Percentiles rank a stretch among this genome's conserved stretches.
Conservation (phyloP, 2,888 invertebrate species). For the Caenorhabditis sp. region DNA sequence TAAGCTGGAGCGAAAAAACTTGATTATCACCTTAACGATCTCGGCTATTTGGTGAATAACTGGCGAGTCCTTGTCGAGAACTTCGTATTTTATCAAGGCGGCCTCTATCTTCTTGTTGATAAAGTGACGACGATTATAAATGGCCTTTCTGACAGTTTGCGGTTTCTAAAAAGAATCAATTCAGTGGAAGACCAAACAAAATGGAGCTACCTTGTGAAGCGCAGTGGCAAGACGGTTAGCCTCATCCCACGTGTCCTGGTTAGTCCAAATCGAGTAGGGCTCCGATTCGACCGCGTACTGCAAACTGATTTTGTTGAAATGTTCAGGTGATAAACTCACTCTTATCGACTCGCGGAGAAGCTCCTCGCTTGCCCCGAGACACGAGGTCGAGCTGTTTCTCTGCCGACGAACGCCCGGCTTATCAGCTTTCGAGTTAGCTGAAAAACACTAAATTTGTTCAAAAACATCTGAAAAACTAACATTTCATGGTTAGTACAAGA, state of each 20-base stretch:
- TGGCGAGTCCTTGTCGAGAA: constrained; percentile 18
- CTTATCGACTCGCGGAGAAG: constrained; percentile 40
- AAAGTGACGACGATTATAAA: constrained; percentile 37
- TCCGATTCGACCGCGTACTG: constrained; percentile 19
- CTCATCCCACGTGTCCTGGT: constrained; percentile 29
- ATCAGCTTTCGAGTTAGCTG: background rate
- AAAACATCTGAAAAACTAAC: background rate
- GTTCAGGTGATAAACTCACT: constrained; percentile 2
- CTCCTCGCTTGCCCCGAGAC: constrained; percentile 2
- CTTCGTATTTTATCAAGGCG: constrained; percentile 12
- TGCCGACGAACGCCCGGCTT: background rate
- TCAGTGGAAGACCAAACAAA: background rate
- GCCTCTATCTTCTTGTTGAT: constrained; percentile 31
- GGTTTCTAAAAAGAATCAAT: constrained; percentile 24
- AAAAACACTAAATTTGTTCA: background rate
- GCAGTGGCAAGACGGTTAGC: constrained; percentile 16
- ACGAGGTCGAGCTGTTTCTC: constrained; percentile 14
- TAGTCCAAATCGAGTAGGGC: constrained; percentile 15
- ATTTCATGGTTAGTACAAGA: background rate
- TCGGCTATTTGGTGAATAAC: constrained; percentile 24
- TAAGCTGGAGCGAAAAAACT: background rate
- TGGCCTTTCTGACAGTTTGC: constrained; percentile 26
- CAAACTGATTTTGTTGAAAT: too few species aligned
- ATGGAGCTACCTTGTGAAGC: constrained; percentile 16
- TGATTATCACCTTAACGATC: constrained; percentile 15